These are phyloP conservation scores for Bubo scandiacus DNA, from an alignment of 2,113 vertebrate genomes.

Conservation along the genomic window DNA sequence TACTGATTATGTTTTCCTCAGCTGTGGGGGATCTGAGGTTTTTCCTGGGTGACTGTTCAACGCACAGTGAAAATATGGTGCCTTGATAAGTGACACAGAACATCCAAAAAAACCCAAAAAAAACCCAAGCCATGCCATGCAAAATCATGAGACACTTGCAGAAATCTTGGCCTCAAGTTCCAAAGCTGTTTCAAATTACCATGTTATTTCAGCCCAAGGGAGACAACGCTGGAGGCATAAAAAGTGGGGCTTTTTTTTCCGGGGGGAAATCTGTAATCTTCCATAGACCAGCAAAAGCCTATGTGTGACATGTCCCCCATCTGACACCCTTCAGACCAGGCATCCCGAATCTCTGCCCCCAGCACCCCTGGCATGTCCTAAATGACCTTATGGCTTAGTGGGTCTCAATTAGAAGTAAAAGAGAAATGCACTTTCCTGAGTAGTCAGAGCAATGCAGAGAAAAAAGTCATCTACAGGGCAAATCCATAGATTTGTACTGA, in stretches of 20 bases:
- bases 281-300: neutral
- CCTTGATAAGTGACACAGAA: neutral
- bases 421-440: neutral
- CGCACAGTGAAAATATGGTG: neutral
- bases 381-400: neutral
- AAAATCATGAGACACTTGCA: neutral
- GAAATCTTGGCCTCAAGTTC: neutral
- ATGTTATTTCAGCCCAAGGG: neutral
- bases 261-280: neutral
- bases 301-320: too few species aligned
- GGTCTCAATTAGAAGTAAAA: neutral
- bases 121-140: neutral
- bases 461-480: neutral
- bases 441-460: neutral
- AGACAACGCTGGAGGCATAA: neutral
- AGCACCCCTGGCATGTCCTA: neutral
- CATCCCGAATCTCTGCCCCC: rapidly evolving
- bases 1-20: neutral
- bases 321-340: neutral
- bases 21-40: neutral
- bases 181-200: conserved; percentile 7
- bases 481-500: neutral
- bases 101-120: neutral
- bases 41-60: neutral
- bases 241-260: neutral